A percentile compares a stretch with the other conserved stretches of the same genome.
Conservation (phyloP, 2,888 invertebrate species). For the Phalera bucephala region DNA sequence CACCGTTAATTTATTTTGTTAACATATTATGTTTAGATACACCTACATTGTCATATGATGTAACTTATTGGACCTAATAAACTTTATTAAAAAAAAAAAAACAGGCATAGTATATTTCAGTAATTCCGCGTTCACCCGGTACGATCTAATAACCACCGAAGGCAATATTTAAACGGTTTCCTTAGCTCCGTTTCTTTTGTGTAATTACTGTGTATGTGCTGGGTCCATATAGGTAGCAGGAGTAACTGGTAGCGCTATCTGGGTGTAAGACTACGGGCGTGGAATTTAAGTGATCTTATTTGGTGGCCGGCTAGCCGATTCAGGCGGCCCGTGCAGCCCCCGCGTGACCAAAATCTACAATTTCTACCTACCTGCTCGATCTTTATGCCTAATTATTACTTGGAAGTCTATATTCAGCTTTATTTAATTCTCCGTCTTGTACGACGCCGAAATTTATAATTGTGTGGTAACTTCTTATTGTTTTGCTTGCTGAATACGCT, state of each 20-base stretch:
- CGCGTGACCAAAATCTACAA: constrained; percentile 70
- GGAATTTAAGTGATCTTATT: constrained; percentile 81
- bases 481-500: constrained; percentile 2
- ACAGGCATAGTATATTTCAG: constrained; percentile 42
- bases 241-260: constrained; percentile 68
- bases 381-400: constrained; percentile 68
- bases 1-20: too few relatives aligned
- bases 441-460: constrained; percentile 27
- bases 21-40: too few relatives aligned
- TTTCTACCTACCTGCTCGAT: constrained; percentile 56
- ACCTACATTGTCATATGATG: too few relatives aligned
- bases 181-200: constrained; percentile 69
- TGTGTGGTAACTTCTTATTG: constrained; percentile 9
- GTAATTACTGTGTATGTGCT: constrained; percentile 65
- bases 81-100: too few relatives aligned
- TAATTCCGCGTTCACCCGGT: constrained; percentile 47
- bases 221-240: constrained; percentile 65
- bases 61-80: too few relatives aligned
- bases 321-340: constrained; percentile 51
- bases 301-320: constrained; percentile 59
- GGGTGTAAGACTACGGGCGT: constrained; percentile 64
- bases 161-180: constrained; percentile 58
- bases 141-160: constrained; percentile 46
- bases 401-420: constrained; percentile 48
- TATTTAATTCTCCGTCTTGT: constrained; percentile 40